Conservation (phyloP, 2,888 invertebrate genomes). For the Isotomurus palustris region DNA sequence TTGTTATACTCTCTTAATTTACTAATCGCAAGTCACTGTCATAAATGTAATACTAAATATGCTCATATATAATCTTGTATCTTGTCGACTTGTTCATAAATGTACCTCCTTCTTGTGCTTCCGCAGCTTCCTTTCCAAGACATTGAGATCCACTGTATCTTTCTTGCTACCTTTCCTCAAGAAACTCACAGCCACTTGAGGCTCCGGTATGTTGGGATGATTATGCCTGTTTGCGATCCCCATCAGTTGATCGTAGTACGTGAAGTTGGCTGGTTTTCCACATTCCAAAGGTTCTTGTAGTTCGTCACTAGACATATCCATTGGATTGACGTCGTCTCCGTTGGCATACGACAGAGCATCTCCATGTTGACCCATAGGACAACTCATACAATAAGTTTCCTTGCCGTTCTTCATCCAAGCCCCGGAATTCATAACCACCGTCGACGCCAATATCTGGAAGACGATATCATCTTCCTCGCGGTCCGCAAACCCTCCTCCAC, state of each 20-base stretch:
- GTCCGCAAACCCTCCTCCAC: constrained; percentile 22
- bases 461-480: constrained; percentile 42
- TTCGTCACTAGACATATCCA: background rate
- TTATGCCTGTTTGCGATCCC: constrained; percentile 77
- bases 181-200: constrained; percentile 72
- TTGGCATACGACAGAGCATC: constrained; percentile 1
- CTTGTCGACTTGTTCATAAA: background rate
- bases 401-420: constrained; percentile 45
- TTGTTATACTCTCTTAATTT: background rate
- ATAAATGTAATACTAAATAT: background rate
- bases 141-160: constrained; percentile 68
- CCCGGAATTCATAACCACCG: constrained; percentile 41
- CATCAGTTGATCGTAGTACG: constrained; percentile 80
- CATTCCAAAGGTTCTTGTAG: constrained; percentile 56
- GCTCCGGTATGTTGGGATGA: constrained; percentile 80
- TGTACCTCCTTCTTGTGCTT: constrained; percentile 68
- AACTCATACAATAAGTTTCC: constrained; percentile 38
- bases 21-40: background rate
- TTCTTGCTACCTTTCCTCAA: constrained; percentile 60
- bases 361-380: constrained; percentile 23
- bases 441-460: constrained; percentile 43
- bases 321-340: background rate
- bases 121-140: constrained; percentile 67
- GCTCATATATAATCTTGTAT: background rate
- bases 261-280: constrained; percentile 58